Evolutionary conservation across 2,888 invertebrate genomes (phyloP), one percentile per base, ranked within the genome.

Genomic region (Plebejus argus): DNA sequence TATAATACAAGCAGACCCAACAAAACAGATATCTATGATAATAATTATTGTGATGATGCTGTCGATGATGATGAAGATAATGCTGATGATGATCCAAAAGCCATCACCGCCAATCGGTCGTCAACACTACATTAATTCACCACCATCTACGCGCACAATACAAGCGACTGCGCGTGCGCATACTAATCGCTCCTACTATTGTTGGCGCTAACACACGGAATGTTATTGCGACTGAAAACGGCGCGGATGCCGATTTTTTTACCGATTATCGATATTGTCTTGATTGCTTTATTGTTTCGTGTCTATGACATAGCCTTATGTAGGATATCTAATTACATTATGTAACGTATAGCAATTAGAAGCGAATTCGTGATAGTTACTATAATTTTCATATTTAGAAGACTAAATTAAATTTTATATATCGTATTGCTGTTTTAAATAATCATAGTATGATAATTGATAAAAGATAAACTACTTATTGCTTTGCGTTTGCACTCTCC

Each of bases 51-150:
- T 28, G 45, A 8, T 39, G 39, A 10, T 39, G 10, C 8, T 39
- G 8, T 1, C 8, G 39, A 8, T 39, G 39, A 45, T 45, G 10
- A 45, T 45, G 45, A 18, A 18, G 18, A 18, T 18, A 18, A 53
- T 66, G 28, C 66, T 66, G 66, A 66, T 61, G 61, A 10, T 66
- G 23, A 66, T 66, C 66, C 66, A 66, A 6, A 15, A 66, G 66
- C 66, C 66, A 66, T 20, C 20, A 23, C 12, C 61, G 66, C 66
- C 66, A 61, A 61, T 61, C 66, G 66, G 66, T 66, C 66, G 66
- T 66, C 66, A 66, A 6, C 66, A 5, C 66, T 61, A 61, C 61
- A 61, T 61, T 61, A 61, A 61, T 61, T 61, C 66, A 15, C 33
- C 15, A 6, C 66, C 66, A 66, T 66, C 15, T 66, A 66, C 66